Evolutionary conservation across 2,797 vertebrate species (phyloP), one percentile per base, ranked within the genome.

Genomic region (Holocentrus rufus): DNA sequence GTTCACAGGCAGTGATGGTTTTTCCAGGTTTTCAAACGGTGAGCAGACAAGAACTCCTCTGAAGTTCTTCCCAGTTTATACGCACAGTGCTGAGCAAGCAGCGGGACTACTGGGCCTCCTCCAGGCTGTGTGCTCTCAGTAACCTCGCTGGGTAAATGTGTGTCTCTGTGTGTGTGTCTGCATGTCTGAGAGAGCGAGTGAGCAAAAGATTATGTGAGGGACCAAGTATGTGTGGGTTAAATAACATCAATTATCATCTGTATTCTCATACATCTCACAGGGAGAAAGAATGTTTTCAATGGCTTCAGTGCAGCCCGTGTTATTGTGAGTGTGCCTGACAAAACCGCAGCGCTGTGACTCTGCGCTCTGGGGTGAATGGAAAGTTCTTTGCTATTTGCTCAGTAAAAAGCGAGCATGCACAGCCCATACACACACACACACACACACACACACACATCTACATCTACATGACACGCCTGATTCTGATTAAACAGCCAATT

Each of bases 21-120:
- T 92, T 91, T 88, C 81, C 91, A 92, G 89, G 74, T 88, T 91
- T 85, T 82, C 60, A 85, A 82, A 85, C 66, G 64, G 66, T 47
- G 59, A 66, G 69, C 65, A 87, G 74, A 74, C 74, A 74, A 80
- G 72, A 25, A 9, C 31, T 59, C 56, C 77, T 86, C 72, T 88
- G 86, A 88, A 78, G 72, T 80, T 60, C 66, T 74, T 84, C 85
- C 84, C 80, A 89, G 77, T 83, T 85, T 85, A 86, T 75, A 69
- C 58, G 58, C 49, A 63, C 64, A 66, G 69, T 31, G 72, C 77
- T 73, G 74, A 84, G 80, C 69, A 49, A 85, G 74, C 81, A 85
- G 74, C 57, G 8, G 67, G 64, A 59, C 47, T 50, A 49, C 63
- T 66, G 58, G 71, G 69, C 61, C 79, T 59, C 65, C 36, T 66